Base-by-base conservation (phyloP, 2,113 vertebrate species). In the Ameiurus melas region DNA sequence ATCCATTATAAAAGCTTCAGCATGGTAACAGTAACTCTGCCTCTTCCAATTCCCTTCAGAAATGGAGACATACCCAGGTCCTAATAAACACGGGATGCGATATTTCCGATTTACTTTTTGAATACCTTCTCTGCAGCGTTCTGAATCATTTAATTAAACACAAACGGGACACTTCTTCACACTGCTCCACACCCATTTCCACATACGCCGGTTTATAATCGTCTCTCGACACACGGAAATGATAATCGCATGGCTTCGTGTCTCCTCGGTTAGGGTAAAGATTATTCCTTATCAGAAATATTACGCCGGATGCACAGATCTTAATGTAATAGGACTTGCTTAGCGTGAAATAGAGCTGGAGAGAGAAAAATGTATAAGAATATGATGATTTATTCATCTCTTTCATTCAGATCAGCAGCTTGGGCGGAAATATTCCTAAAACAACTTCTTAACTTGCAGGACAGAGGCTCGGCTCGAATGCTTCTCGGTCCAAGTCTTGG, bases 311-410 rank as follows among this genome's bases (percentile, higher is more conserved):
- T 85, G 84, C 66, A 39, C n/a, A 30, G 19, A 71, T 36, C 5
- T 57, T 73, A 36, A 25, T 9, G 13, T 33, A 36, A 80, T 19
- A 5, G 4, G 20, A 16, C 22, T 68, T 33, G 19, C 10, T 30
- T 6, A 1, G 30, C 20, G 33, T 82, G 78, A 87, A 82, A 87
- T 58, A 58, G 30, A 39, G n/a, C 19, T 22, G 51, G 53, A 20
- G 22, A 2, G 47, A 2, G 14, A 17, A 17, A 36, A 30, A 64
- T 27, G 10, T 25, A 64, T 25, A 27, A 19, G 3, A 58, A 86
- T 22, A 27, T 36, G 47, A 55, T 57, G 62, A 81, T 87, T 81
- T 57, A 81, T 81, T 81, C 75, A 79, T 30, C 12, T 71, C 16
- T 60, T n/a, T 85, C 25, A 33, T n/a, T 66, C 19, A 30, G 12